Evolutionary conservation across 2,113 vertebrate species (phyloP), one percentile per base, ranked within the genome.

Genomic region (Mustela nigripes): DNA sequence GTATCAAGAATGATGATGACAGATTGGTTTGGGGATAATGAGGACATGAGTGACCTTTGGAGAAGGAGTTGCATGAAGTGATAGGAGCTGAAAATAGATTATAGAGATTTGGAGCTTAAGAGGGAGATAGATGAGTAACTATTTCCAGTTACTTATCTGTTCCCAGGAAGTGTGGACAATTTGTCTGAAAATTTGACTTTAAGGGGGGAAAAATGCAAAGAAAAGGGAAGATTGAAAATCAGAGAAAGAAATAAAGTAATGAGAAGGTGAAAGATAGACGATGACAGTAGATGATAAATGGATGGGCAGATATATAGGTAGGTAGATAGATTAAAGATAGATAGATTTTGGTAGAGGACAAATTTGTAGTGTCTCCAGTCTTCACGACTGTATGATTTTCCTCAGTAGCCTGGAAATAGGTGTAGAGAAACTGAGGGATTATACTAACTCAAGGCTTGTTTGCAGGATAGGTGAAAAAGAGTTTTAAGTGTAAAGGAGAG

Each of bases 101-200:
- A 50, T 19, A 86, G n/a, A 15, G 16, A 94, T 71, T 45, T 94
- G 50, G 79, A 94, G 15, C 81, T 71, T 58, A 26, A 62, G 62
- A 42, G 33, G 33, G 28, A 93, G 58, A 74, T 5, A 82, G 8
- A 76, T 56, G 33, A 78, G 14, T 53, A 82, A 81, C 21, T 69
- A 84, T 73, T 60, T 71, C 36, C 62, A 89, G 48, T 48, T 85
- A 94, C 56, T 71, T 76, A 81, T 89, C 65, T 91, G n/a, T 81
- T 91, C 88, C 42, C 28, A 91, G 3, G 82, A 53, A 95, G 22
- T 50, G 12, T 60, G 33, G 48, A 85, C 5, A 93, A n/a, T 89
- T 19, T 74, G n/a, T 73, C 62, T 96, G n/a, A 87, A 6, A 94
- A 89, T 89, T 83, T 50, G 39, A 73, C 18, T 96, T 33, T 42